Evolutionary conservation across 2,113 vertebrate genomes (phyloP).

Genomic region (Riparia riparia): DNA sequence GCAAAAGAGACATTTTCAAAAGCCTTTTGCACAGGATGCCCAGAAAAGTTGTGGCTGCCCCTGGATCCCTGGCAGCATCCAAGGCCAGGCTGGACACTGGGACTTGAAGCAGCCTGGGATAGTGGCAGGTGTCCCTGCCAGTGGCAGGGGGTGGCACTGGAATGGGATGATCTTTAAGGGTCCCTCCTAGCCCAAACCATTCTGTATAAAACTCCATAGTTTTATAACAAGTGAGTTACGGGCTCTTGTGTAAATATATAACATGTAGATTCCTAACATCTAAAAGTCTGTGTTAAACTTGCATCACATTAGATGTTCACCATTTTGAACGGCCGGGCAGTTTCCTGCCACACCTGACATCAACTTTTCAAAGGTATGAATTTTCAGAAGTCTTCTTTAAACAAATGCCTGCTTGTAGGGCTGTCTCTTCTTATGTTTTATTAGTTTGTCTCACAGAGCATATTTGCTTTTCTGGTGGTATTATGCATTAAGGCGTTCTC

Average conservation of each 20-base stretch:
- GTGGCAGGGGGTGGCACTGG: no score
- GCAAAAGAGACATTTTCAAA: background rate
- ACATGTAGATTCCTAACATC: background rate
- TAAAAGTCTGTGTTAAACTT: background rate
- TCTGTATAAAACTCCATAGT: background rate
- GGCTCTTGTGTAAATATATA: accelerated
- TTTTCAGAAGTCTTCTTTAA: background rate
- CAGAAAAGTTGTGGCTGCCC: background rate
- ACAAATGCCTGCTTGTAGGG: background rate
- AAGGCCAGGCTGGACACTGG: background rate
- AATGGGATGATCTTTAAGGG: accelerated
- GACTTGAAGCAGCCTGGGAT: background rate
- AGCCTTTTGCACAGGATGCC: background rate
- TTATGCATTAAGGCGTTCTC: background rate
- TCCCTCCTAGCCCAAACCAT: background rate
- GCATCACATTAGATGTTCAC: background rate
- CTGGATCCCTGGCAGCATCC: background rate
- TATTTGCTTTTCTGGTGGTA: background rate
- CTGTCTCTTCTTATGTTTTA: background rate
- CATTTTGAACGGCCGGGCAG: background rate
- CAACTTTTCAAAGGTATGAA: background rate
- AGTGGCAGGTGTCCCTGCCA: background rate
- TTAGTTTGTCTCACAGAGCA: background rate
- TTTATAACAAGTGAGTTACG: background rate
- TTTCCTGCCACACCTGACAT: background rate